phyloP scores from a whole-genome alignment of 2,888 invertebrate species.

The Steinernema carpocapsae region DNA sequence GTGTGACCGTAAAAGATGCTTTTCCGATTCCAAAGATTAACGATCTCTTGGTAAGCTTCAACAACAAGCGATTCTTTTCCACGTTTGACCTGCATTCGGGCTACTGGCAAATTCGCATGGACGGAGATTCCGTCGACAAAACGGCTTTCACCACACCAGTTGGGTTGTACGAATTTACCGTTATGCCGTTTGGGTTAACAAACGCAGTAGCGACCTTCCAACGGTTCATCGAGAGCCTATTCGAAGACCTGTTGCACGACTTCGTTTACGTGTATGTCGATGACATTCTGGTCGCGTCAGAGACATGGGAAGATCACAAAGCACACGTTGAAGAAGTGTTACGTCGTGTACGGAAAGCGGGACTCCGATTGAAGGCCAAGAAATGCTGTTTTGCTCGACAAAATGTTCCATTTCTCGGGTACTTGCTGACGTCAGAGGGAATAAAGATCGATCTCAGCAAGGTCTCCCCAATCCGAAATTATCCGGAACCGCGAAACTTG shows the following conservation, averaged over 20 bases:
- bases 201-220: constrained; percentile 57
- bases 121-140: too few species aligned
- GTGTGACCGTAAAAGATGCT: constrained; percentile 44
- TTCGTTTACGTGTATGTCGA: too few species aligned
- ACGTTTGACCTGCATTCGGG: too few species aligned
- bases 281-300: constrained; percentile 45
- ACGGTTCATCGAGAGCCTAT: constrained; percentile 53
- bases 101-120: too few species aligned
- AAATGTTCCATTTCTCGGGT: constrained; percentile 39
- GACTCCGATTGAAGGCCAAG: constrained; percentile 37
- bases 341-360: constrained; percentile 27
- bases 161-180: too few species aligned
- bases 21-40: constrained; percentile 49
- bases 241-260: constrained; percentile 40
- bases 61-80: too few species aligned
- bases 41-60: too few species aligned
- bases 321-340: constrained; percentile 41
- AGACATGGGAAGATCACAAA: constrained; percentile 41
- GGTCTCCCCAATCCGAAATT: constrained; percentile 35
- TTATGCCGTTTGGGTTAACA: constrained; percentile 56
- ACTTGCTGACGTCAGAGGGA: constrained; percentile 37
- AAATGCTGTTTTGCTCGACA: constrained; percentile 38
- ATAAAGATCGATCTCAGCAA: constrained; percentile 38
- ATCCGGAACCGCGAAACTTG: constrained; percentile 38
- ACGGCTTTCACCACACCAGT: too few species aligned